These are phyloP conservation scores for Porphyrio hochstetteri DNA, from an alignment of 2,113 vertebrate species.

Conservation along the genomic window DNA sequence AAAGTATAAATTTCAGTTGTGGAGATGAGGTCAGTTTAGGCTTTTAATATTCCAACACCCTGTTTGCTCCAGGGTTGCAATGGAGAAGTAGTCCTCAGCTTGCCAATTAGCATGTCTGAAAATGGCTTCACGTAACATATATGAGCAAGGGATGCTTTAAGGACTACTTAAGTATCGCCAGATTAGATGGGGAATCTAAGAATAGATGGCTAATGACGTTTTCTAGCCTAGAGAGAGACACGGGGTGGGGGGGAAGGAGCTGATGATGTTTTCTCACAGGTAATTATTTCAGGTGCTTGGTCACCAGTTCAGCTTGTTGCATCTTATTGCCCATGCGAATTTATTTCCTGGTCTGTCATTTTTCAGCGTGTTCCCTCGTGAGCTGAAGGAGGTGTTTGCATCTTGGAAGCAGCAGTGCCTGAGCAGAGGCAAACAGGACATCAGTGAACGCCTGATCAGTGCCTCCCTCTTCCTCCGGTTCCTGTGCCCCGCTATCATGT, in stretches of 20 bases:
- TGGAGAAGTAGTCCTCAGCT: background rate
- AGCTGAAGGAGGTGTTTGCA: slow-evolving; percentile 95
- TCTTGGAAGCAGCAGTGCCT: slow-evolving; percentile 94
- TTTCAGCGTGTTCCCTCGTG: slow-evolving; percentile 91
- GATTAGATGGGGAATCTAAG: slow-evolving; percentile 35
- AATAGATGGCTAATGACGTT: slow-evolving; percentile 39
- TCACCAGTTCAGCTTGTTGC: background rate
- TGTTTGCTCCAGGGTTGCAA: background rate
- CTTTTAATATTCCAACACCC: background rate
- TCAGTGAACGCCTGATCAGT: slow-evolving; percentile 93
- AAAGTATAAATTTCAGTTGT: background rate
- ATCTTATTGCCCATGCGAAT: background rate
- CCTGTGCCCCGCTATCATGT: slow-evolving; percentile 97
- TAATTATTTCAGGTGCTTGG: background rate
- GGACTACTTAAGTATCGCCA: background rate
- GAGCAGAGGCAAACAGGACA: slow-evolving; percentile 87
- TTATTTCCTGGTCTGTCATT: background rate
- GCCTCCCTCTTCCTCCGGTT: slow-evolving; percentile 96
- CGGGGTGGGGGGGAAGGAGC: background rate
- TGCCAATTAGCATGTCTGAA: background rate
- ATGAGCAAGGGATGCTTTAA: slow-evolving; percentile 13
- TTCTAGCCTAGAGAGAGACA: slow-evolving; percentile 22
- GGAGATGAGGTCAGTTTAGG: background rate
- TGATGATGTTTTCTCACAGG: background rate
- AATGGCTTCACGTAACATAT: slow-evolving; percentile 2